phyloP scores from a whole-genome alignment of 2,113 vertebrate genomes.

The Oryzias woworae region DNA sequence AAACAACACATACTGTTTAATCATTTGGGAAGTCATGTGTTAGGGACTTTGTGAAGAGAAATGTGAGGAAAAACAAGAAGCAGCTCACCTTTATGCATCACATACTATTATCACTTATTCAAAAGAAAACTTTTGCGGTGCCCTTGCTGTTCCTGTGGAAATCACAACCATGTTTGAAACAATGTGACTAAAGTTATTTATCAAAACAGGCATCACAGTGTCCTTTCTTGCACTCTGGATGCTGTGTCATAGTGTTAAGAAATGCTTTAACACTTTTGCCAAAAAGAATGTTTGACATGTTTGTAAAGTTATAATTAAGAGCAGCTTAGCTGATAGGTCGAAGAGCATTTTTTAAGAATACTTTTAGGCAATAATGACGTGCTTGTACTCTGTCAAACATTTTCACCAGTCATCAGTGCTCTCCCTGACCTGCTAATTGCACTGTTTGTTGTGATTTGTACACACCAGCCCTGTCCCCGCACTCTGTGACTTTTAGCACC shows the following conservation, averaged over 20 bases:
- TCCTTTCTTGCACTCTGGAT: conserved; percentile 64
- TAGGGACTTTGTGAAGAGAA: background rate
- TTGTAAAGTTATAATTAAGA: conserved; percentile 50
- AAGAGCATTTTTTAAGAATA: conserved; percentile 29
- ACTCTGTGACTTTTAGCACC: conserved; percentile 8
- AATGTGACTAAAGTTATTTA: too few relatives aligned
- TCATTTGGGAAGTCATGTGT: background rate
- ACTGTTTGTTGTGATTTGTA: conserved; percentile 56
- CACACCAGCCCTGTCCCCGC: conserved; percentile 1
- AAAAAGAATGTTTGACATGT: conserved; percentile 65
- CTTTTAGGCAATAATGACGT: conserved; percentile 50
- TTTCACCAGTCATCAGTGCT: conserved; percentile 40
- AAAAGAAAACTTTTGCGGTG: conserved; percentile 16
- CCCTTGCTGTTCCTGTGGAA: conserved; percentile 58
- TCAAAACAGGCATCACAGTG: conserved; percentile 67
- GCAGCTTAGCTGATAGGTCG: conserved; percentile 47
- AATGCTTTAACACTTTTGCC: conserved; percentile 54
- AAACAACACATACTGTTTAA: conserved; percentile 24
- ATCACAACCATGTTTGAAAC: too few relatives aligned
- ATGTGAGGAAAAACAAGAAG: too few relatives aligned
- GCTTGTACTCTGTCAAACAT: conserved; percentile 60
- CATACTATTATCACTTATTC: too few relatives aligned
- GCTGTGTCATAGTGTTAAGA: conserved; percentile 73
- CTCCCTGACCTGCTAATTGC: conserved; percentile 33
- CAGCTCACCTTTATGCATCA: too few relatives aligned